Conservation (phyloP, 2,113 vertebrate genomes). For the Brachypodius melanocephalos region DNA sequence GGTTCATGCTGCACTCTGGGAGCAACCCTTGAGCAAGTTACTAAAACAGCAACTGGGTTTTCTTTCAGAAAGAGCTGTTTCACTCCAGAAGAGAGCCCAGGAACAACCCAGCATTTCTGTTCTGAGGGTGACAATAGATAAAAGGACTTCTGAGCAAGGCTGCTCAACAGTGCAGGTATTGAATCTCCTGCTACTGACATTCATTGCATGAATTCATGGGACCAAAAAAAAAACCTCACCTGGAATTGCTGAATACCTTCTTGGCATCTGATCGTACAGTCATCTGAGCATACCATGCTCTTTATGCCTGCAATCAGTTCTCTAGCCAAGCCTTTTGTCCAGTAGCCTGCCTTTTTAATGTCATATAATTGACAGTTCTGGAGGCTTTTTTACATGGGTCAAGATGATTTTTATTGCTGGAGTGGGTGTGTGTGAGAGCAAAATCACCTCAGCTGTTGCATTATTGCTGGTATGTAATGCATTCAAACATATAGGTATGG, state of each 20-base stretch:
- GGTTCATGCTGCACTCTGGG: neutral
- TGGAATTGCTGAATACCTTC: neutral
- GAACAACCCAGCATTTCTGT: neutral
- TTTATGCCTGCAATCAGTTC: neutral
- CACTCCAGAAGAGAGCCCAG: neutral
- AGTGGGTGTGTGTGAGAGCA: neutral
- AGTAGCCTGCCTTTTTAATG: neutral
- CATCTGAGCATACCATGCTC: neutral
- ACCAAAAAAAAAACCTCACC: neutral
- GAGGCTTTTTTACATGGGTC: neutral
- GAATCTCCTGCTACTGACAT: neutral
- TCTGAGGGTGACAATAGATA: neutral
- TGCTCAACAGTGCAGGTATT: neutral
- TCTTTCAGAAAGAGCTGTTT: neutral
- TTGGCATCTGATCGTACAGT: neutral
- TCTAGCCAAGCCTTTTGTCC: neutral
- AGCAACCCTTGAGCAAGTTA: neutral
- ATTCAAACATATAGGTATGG: neutral
- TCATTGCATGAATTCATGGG: neutral
- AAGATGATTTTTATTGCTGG: neutral
- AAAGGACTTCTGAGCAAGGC: neutral
- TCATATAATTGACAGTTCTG: neutral
- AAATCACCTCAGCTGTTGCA: neutral
- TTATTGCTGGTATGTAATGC: neutral
- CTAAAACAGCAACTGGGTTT: neutral